Evolutionary conservation across 2,113 vertebrate genomes (phyloP).

Genomic region (Microcebus jonahi): DNA sequence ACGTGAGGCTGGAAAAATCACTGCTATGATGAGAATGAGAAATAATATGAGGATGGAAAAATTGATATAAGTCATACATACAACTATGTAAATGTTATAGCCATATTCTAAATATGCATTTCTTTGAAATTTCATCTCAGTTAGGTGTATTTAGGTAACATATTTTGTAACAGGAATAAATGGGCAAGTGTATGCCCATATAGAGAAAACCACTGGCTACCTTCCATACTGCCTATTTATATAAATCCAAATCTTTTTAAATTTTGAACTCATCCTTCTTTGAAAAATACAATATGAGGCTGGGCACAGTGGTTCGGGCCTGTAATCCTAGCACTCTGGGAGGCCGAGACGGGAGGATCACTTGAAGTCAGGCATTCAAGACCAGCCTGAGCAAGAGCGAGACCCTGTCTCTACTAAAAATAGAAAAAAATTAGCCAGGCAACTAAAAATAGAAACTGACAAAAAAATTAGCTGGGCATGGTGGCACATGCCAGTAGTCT

Average conservation of each 20-base stretch:
- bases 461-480: no score
- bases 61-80: neutral
- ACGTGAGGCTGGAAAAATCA: neutral
- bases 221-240: neutral
- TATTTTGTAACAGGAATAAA: neutral
- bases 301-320: fast-evolving
- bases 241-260: neutral
- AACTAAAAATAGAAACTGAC: no score
- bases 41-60: neutral
- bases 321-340: no score
- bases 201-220: neutral
- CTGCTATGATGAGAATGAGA: neutral
- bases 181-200: neutral
- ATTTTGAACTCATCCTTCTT: neutral
- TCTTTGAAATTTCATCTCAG: neutral
- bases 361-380: no score
- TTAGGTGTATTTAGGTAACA: neutral
- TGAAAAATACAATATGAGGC: neutral
- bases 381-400: no score
- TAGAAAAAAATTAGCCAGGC: no score
- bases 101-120: neutral
- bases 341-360: no score
- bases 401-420: no score
- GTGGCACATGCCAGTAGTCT: no score
- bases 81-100: neutral